Evolutionary conservation across 2,888 invertebrate species (phyloP).

Genomic region (Elgonia sp.): DNA sequence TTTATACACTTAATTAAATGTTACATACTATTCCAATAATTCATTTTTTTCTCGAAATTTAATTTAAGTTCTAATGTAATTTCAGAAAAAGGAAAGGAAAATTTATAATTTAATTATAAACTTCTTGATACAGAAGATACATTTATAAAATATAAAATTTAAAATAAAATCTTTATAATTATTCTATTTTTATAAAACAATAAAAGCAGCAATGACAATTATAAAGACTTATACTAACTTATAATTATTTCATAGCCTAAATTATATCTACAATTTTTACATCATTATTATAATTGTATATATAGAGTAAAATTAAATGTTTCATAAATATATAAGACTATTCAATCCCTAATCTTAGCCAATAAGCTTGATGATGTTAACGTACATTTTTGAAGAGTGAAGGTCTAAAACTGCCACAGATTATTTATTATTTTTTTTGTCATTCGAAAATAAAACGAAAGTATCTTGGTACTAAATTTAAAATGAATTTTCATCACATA

Average conservation of each 20-base stretch:
- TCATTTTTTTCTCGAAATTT: no score
- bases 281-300: background rate
- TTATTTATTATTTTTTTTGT: slow-evolving; percentile 4
- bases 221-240: background rate
- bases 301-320: slow-evolving; percentile 29
- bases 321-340: slow-evolving; percentile 40
- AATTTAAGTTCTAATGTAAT: no score
- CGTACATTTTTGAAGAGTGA: slow-evolving; percentile 57
- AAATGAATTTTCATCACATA: no score
- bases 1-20: no score
- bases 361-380: slow-evolving; percentile 66
- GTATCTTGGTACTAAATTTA: no score
- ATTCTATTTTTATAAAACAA: background rate
- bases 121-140: no score
- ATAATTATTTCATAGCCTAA: slow-evolving; percentile 6
- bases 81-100: no score
- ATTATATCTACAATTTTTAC: slow-evolving; percentile 18
- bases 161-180: background rate
- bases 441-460: no score
- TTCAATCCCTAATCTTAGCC: slow-evolving; percentile 59
- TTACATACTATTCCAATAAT: no score
- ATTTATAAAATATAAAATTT: no score
- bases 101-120: no score
- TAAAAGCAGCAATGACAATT: slow-evolving; percentile 9
- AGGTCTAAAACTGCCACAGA: slow-evolving; percentile 63